Percentiles rank a stretch among this genome's conserved stretches.
These are phyloP conservation scores for Rhineura floridana DNA, from an alignment of 2,113 vertebrate genomes.

Conservation along the genomic window DNA sequence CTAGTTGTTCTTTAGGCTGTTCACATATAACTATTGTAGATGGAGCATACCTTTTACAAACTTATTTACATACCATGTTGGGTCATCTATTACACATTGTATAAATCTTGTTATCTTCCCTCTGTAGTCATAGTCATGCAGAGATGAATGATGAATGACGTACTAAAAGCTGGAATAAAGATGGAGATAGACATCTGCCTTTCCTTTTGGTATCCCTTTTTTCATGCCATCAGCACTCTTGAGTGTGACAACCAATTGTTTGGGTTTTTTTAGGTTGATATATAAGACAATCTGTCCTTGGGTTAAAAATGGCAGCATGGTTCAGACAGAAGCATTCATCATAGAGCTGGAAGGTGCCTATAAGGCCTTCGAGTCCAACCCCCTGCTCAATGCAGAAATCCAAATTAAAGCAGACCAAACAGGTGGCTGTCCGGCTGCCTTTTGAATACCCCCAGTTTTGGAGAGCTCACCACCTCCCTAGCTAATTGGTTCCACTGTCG, in stretches of 20 bases:
- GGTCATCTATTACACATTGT: background rate
- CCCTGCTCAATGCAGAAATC: no score
- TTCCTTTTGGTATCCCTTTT: background rate
- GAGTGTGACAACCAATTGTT: background rate
- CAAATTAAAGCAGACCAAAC: no score
- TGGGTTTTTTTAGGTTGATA: background rate
- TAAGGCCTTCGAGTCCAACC: no score
- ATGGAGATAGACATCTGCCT: conserved; percentile 6
- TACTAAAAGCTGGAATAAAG: background rate
- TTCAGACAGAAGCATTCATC: background rate
- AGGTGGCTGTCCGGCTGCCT: no score
- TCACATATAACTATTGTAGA: background rate
- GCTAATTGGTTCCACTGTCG: no score
- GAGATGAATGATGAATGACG: background rate
- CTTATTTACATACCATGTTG: background rate
- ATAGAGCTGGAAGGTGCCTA: background rate
- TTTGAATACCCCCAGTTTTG: no score
- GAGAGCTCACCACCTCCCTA: no score
- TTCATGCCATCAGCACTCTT: background rate
- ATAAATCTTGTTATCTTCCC: background rate
- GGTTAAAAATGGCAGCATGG: background rate
- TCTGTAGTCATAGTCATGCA: background rate
- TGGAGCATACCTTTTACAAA: background rate
- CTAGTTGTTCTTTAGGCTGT: background rate
- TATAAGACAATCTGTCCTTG: background rate